Evolutionary conservation across 2,113 vertebrate genomes (phyloP).

Genomic region (Cottus gobio): DNA sequence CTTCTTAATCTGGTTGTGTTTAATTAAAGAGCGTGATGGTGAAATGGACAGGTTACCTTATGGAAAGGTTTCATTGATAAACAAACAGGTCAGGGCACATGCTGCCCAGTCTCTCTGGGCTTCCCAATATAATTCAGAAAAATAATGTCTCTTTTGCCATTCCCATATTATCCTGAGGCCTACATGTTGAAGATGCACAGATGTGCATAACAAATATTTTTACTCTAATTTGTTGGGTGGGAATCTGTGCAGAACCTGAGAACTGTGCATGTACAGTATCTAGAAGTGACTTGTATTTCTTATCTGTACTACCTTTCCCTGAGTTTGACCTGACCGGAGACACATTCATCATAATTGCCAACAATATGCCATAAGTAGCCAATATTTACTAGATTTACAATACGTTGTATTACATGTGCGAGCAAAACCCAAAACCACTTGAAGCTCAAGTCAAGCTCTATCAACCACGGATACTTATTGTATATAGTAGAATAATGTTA

Average conservation of each 20-base stretch:
- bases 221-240: not conserved
- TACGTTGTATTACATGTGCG: slow-evolving; percentile 45
- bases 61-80: slow-evolving; percentile 31
- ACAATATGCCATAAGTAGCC: slow-evolving; percentile 28
- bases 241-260: slow-evolving; percentile 18
- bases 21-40: not conserved
- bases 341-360: slow-evolving; percentile 16
- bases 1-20: slow-evolving; percentile 4
- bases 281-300: not conserved
- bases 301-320: slow-evolving; percentile 24
- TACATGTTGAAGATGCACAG: not conserved
- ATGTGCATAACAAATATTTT: not conserved
- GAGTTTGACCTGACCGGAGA: slow-evolving; percentile 17
- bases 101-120: slow-evolving; percentile 12
- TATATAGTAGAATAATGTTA: slow-evolving; percentile 80
- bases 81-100: slow-evolving; percentile 20
- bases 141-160: slow-evolving; percentile 5
- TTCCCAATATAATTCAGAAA: slow-evolving; percentile 15
- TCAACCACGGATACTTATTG: slow-evolving; percentile 72
- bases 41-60: slow-evolving; percentile 18
- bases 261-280: slow-evolving; percentile 9
- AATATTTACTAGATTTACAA: slow-evolving; percentile 43
- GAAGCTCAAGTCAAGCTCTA: slow-evolving; percentile 56
- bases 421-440: slow-evolving; percentile 66
- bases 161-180: not conserved